Evolutionary conservation across 2,797 vertebrate species (phyloP).

Genomic region (Gambelia wislizenii): DNA sequence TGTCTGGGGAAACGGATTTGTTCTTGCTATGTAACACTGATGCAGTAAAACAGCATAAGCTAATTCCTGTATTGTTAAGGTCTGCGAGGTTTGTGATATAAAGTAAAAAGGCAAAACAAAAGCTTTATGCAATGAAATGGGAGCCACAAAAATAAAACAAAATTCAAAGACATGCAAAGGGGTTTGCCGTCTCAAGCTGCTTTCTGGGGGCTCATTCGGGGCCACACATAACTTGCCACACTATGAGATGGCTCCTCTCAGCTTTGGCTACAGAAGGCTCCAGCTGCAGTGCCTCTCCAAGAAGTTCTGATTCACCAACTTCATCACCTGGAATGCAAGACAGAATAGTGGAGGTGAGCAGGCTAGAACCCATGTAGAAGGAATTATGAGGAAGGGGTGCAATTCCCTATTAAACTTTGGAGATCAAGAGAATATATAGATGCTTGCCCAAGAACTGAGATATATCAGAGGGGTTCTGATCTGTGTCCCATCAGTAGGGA

Average conservation of each 20-base stretch:
- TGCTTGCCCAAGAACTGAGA: too few species aligned
- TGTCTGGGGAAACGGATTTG: conserved; percentile 52
- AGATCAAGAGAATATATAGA: background rate
- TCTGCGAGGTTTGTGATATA: conserved; percentile 72
- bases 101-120: conserved; percentile 78
- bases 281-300: conserved; percentile 86
- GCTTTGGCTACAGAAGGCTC: conserved; percentile 92
- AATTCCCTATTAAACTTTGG: background rate
- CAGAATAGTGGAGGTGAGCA: conserved; percentile 31
- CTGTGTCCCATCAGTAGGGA: too few species aligned
- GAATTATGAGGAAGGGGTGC: background rate
- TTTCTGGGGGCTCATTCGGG: conserved; percentile 81
- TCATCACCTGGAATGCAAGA: conserved; percentile 87
- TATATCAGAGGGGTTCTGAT: too few species aligned
- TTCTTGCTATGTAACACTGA: conserved; percentile 72
- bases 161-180: conserved; percentile 79
- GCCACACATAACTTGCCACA: conserved; percentile 91
- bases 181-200: conserved; percentile 58
- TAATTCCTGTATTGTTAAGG: conserved; percentile 71
- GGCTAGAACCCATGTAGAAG: background rate
- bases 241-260: conserved; percentile 97
- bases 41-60: conserved; percentile 73
- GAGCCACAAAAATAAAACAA: conserved; percentile 75
- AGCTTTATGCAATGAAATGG: conserved; percentile 75
- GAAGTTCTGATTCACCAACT: conserved; percentile 87